Base-by-base conservation (phyloP, 1,140 invertebrate genomes). In the Pectinophora gossypiella region DNA sequence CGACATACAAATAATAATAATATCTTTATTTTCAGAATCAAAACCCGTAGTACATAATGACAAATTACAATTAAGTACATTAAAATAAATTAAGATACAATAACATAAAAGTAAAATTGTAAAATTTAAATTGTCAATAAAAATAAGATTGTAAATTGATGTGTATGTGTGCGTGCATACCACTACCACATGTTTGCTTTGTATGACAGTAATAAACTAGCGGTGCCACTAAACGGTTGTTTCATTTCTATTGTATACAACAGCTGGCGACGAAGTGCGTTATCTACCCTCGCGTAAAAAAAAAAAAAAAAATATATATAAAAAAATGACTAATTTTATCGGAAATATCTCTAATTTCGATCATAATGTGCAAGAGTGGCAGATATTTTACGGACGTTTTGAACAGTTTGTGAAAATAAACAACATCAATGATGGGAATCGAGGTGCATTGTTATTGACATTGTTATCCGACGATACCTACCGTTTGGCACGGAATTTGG, bases 341-440 rank as follows among this genome's bases (percentile, higher is more conserved):
- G 42, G 42, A 1, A 13, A 44, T 20, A 10, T 44, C 6, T 20
- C 1, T 20, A 13, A 12, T 13, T 44, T 48, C 16, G 46, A 48
- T 16, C 27, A 48, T 19, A 48, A 23, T 32, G 16, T 3, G 4
- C 46, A 48, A n/a, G 21, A 48, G 27, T 48, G 46, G 46, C 4
- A 23, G 16, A 16, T 48, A 10, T 48, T 27, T 32, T 19, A 48
- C 1, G 19, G 23, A 3, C 7, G 46, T 15, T 32, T 48, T 16
- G n/a, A 48, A 48, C 22, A 32, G 13, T 48, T 32, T 35, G 9
- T 48, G 16, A 48, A 48, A 18, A 12, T 48, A 32, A 48, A 48
- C 27, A n/a, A 3, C 15, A 18, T 9, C 1, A 10, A 19, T 12
- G 19, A 44, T n/a, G 22, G 6, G 10, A 19, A 19, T 19, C 16